Evolutionary conservation across 2,113 vertebrate genomes (phyloP), one percentile per base, ranked within the genome.

Genomic region (Melanostigma gelatinosum): DNA sequence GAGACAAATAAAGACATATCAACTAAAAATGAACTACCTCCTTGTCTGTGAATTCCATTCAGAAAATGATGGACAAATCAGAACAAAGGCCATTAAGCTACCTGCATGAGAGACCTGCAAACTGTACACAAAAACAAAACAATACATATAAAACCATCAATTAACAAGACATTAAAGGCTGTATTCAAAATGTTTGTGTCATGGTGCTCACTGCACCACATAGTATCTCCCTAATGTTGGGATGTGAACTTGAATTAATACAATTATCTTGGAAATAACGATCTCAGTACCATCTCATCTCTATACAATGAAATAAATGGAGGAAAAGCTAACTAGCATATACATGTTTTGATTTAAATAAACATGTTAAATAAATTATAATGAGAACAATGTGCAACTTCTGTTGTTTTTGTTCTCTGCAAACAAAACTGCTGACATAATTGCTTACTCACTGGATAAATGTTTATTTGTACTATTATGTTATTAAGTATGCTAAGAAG

Each of bases 1-100:
- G 38, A 22, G 7, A 80, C 0, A 76, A 54, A 54, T 11, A 74
- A 6, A 79, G 32, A 72, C 4, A 79, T 34, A 8, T 69, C 38
- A 44, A 38, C 4, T 12, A 0, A 16, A 71, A 24, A 34, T 9
- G 15, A 1, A 16, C 16, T 42, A 64, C 6, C 32, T 15, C 3
- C 36, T 18, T 48, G 0, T 66, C 50, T 71, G 42, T 18, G 18
- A 64, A 24, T 66, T 44, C 18, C 36, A 60, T 20, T 67, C 29
- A 8, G 9, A 54, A 52, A 65, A 68, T 16, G 6, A 7, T 76
- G 22, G 44, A 48, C 27, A 38, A 32, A 34, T 76, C 20, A 60
- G 12, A 44, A 46, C 38, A 22, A 0, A 61, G 24, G 24, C 8
- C 9, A 58, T 8, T 58, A 60, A 32, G 24, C 24, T 58, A 52